Base-by-base conservation (phyloP, 2,797 vertebrate genomes). In the Chloroceryle amazona region DNA sequence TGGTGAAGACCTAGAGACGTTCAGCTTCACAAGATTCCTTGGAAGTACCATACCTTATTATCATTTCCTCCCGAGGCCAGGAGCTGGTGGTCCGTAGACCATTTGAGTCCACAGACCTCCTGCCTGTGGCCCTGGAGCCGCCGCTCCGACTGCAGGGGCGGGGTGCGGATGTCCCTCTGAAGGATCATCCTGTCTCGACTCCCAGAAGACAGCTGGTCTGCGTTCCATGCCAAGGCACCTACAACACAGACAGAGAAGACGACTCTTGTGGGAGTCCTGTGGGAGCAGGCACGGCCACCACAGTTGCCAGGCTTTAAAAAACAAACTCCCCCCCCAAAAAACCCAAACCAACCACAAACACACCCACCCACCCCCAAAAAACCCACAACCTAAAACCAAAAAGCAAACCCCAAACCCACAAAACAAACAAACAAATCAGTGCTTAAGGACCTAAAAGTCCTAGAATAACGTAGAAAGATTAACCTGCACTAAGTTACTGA, bases 171-270 rank as follows among this genome's bases (percentile, higher is more conserved):
- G 96, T 99, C 99, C 65, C 99, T 96, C 97, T 99, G 99, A 16
- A 99, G 98, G 95, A 99, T 99, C 98, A 99, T 99, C 35, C 99
- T 98, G 96, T 99, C 99, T 1, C 99, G 98, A 65, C 99, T 99
- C 52, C 99, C 99, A 0, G 99, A 99, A 0, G 99, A 99, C 17
- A 99, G 98, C 98, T 99, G 99, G 97, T 99, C 99, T 0, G 99
- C 99, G 0, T 99, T 99, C 99, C 99, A 99, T 0, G 99, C 99
- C 97, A 99, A 96, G 1, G 99, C 99, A 87, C 99, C 99, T 99
- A 95, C 14, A 62, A 67, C 1, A 0, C 19, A 71, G 55, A 13
- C 26, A 88, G 11, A 75, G 70, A 47, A 5, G 13, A 21, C 46
- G 29, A 55, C 12, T 2, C 22, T 4, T 35, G 17, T 1, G 17